These are phyloP conservation scores for Philaethria dido DNA, from an alignment of 2,888 invertebrate species.

Conservation along the genomic window DNA sequence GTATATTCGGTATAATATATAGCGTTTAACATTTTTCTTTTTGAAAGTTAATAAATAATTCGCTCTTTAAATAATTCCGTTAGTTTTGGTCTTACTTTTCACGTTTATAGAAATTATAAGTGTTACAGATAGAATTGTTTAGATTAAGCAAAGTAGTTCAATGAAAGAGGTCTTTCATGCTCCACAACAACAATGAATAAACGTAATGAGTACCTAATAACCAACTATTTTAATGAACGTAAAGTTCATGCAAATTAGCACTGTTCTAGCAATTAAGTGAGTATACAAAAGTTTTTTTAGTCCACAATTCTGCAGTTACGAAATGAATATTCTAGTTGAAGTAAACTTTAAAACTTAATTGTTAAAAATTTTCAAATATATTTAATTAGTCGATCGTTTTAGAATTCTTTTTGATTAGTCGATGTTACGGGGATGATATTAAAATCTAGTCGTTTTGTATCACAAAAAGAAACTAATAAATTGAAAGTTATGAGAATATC, in stretches of 20 bases:
- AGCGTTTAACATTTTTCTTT: too few relatives aligned
- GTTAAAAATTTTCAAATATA: not conserved
- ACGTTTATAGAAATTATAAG: not conserved
- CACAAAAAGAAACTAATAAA: too few relatives aligned
- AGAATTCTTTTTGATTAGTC: not conserved
- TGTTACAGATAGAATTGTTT: not conserved
- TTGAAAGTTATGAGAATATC: too few relatives aligned
- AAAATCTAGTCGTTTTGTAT: too few relatives aligned
- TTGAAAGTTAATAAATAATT: too few relatives aligned
- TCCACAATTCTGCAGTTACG: not conserved
- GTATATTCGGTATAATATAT: too few relatives aligned
- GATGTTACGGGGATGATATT: too few relatives aligned
- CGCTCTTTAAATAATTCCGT: too few relatives aligned
- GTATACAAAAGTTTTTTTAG: conserved; percentile 8
- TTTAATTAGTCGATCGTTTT: not conserved
- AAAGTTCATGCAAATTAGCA: conserved; percentile 23
- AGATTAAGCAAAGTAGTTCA: not conserved
- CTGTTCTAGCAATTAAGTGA: conserved; percentile 17
- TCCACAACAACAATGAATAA: conserved; percentile 14
- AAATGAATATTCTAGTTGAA: not conserved
- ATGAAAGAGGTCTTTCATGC: conserved; percentile 29
- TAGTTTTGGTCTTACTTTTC: too few relatives aligned
- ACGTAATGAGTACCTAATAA: conserved; percentile 24
- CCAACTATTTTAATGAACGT: conserved; percentile 20
- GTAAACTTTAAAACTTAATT: not conserved